Percentiles rank a stretch among this genome's conserved stretches.
Conservation (phyloP, 2,113 vertebrate genomes). For the Phoenicopterus ruber region DNA sequence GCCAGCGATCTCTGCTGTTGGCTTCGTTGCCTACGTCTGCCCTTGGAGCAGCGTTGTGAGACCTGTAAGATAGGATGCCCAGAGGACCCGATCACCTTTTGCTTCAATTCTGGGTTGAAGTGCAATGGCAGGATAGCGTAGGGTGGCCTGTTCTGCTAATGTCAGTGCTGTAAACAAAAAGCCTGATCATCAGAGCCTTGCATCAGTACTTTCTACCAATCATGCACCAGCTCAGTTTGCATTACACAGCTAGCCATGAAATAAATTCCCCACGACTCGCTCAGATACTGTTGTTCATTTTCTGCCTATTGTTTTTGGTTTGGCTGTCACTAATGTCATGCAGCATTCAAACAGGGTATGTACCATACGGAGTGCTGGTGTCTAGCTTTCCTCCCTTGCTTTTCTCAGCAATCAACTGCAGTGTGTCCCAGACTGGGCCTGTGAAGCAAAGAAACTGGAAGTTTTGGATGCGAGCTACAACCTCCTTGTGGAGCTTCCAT, state of each 20-base stretch:
- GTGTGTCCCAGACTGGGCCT: conserved; percentile 90
- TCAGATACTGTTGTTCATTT: neutral
- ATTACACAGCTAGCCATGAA: neutral
- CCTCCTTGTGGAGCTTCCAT: conserved; percentile 84
- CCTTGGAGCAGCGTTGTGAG: neutral
- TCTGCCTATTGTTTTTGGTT: neutral
- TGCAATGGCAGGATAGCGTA: neutral
- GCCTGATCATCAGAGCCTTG: neutral
- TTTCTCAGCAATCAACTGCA: conserved; percentile 87
- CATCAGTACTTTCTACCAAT: neutral
- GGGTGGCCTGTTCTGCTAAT: neutral
- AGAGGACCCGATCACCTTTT: neutral
- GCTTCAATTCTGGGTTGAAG: neutral
- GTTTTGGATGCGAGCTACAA: conserved; percentile 89
- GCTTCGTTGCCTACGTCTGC: neutral
- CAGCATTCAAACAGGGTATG: neutral
- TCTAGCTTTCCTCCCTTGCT: neutral
- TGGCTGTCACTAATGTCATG: neutral
- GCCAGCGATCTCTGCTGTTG: neutral
- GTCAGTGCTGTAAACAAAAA: neutral
- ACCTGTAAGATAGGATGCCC: neutral
- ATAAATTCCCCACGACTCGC: neutral
- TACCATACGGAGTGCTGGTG: neutral
- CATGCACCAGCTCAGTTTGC: neutral
- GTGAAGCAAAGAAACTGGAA: conserved; percentile 93